phyloP scores from a whole-genome alignment of 2,113 vertebrate species.

The Parus major region DNA sequence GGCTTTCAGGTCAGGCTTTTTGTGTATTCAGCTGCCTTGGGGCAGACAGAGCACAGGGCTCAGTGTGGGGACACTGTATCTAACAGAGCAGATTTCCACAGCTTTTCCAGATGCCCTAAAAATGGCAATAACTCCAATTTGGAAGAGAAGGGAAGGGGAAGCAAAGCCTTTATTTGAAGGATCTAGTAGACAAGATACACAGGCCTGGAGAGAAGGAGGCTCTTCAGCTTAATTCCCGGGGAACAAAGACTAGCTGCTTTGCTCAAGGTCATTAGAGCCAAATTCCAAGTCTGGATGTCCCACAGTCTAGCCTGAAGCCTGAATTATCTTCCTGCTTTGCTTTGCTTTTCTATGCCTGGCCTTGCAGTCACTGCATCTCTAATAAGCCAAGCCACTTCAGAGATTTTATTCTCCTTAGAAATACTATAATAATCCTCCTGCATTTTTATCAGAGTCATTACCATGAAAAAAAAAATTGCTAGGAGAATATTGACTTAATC shows the following conservation, averaged over 20 bases:
- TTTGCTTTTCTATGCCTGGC: not conserved
- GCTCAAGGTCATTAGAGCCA: not conserved
- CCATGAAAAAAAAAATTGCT: not conserved
- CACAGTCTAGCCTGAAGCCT: not conserved
- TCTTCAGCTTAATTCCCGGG: not conserved
- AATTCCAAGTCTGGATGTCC: not conserved
- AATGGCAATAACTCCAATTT: not conserved
- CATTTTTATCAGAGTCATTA: constrained; percentile 21
- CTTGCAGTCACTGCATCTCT: not conserved
- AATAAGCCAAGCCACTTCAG: constrained; percentile 1
- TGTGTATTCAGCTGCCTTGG: not conserved
- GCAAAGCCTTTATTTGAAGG: not conserved
- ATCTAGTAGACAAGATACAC: not conserved
- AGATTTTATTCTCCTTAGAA: not conserved
- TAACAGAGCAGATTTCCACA: not conserved
- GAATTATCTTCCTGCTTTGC: not conserved
- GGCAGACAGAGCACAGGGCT: not conserved
- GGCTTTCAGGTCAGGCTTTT: not conserved
- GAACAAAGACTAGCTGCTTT: not conserved
- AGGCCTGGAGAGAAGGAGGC: not conserved
- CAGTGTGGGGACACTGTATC: not conserved
- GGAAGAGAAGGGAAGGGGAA: not conserved
- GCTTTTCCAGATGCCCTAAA: not conserved
- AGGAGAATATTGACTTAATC: not conserved
- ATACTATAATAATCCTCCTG: not conserved